Conservation (phyloP, 2,888 invertebrate genomes). For the Nyleta sp. region DNA sequence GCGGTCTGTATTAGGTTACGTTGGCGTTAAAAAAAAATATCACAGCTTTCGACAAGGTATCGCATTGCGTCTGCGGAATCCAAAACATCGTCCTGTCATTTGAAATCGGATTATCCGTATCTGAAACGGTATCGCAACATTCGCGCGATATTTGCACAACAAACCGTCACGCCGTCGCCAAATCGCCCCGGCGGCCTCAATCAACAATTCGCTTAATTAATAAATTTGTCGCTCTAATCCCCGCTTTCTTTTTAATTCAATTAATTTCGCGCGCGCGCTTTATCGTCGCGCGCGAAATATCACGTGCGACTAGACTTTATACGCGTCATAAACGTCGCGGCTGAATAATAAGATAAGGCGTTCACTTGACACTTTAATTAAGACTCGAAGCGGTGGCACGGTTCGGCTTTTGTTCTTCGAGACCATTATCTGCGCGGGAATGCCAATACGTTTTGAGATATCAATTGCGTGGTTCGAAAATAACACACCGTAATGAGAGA, state of each 20-base stretch:
- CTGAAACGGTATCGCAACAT: neutral
- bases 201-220: conserved; percentile 17
- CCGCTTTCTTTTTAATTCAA: conserved; percentile 18
- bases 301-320: conserved; percentile 31
- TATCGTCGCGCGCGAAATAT: conserved; percentile 29
- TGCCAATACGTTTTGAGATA: conserved; percentile 52
- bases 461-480: conserved; percentile 54
- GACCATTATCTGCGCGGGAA: conserved; percentile 50
- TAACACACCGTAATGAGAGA: conserved; percentile 47
- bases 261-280: neutral
- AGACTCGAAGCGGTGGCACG: conserved; percentile 34
- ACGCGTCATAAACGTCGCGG: conserved; percentile 45
- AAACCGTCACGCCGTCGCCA: too few species aligned
- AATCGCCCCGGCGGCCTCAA: too few species aligned
- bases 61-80: conserved; percentile 25
- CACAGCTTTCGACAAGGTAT: conserved; percentile 39
- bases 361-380: conserved; percentile 58
- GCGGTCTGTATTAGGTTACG: conserved; percentile 23
- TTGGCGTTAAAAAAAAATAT: conserved; percentile 12
- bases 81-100: conserved; percentile 35
- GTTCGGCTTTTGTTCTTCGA: conserved; percentile 49
- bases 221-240: conserved; percentile 16
- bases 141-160: conserved; percentile 26
- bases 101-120: conserved; percentile 40
- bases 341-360: conserved; percentile 50